Base-by-base conservation (phyloP, 2,797 vertebrate genomes). In the Streptopelia turtur region DNA sequence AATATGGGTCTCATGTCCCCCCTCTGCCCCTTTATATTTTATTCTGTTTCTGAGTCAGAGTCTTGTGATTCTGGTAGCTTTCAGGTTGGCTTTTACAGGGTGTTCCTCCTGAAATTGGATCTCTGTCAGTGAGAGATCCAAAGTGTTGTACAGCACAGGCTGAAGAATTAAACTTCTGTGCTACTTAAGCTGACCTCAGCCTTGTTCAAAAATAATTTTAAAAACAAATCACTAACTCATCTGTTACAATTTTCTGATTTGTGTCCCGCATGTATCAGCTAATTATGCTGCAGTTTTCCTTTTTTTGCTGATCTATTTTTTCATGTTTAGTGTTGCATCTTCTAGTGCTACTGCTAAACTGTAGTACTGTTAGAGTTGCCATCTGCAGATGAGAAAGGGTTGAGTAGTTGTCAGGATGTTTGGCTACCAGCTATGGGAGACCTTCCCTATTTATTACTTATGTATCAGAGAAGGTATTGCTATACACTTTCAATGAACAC, bases 1-100 rank as follows among this genome's bases (percentile, higher is more conserved):
- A 47, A 13, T 11, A 37, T 10, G 37, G 24, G 10, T 35, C 21
- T 20, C 1, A 0, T 33, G 13, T 35, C 1, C 7, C 2, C 1
- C 3, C 17, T 6, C 1, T 6, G 2, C 4, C 5, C 6, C 7
- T 24, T 9, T 7, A 4, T 27, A 0, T 39, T 79, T 65, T 0
- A 14, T 31, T 79, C 18, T n/a, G 31, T 31, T 72, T 81, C 11
- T 79, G 41, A 77, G 18, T 82, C 27, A 45, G 33, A 35, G 55
- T 70, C 27, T 49, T 50, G 25, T 70, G 74, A 25, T 22, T 27
- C 9, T 57, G 5, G n/a, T 39, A 43, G 21, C 41, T 55, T 68
- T 78, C 31, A 56, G 14, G 25, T 33, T 74, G 49, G 3, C 11
- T 5, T 20, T 2, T 21, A 30, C 13, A 39, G 33, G 4, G 3